Base-by-base conservation (phyloP, 2,113 vertebrate genomes). In the Scopus umbretta region DNA sequence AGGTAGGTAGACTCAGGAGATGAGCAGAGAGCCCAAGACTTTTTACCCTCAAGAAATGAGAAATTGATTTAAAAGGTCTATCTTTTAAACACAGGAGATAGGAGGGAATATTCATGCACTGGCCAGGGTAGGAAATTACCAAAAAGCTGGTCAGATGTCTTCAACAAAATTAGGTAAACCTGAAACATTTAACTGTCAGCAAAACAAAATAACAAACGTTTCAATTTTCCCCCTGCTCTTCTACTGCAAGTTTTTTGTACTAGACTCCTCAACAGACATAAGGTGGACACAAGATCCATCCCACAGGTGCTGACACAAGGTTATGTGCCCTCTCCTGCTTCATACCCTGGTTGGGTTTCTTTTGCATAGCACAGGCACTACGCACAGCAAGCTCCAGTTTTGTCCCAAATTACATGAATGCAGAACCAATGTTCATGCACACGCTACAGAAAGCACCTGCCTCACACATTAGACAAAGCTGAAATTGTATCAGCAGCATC, bases 401-500 rank as follows among this genome's bases (percentile, higher is more conserved):
- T 36, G 36, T 43, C 55, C 55, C 55, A 52, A 6, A 38, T 47
- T 6, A 42, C 29, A 45, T 1, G 11, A 61, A 40, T 10, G 14
- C 56, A 86, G 55, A 92, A 43, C 11, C 27, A 43, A 10, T 5
- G 32, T 30, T 34, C 61, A 29, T 3, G 6, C 34, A 45, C 7
- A 9, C n/a, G 7, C 19, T 50, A 36, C 29, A 62, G 70, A 92
- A 79, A 74, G n/a, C 78, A 90, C 95, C 90, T 92, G 95, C 56
- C 47, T 75, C 58, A 42, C 89, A 83, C 62, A 55, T 80, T 71
- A 87, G 40, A 47, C 56, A 84, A 72, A 80, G 62, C 22, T 42
- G 42, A 84, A 80, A 47, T 26, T 36, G 3, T 45, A 83, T 15
- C 36, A 80, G 43, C 26, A 70, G 59, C 91, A 89, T 93, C 62